These are phyloP conservation scores for Aphyosemion australe DNA, from an alignment of 2,113 vertebrate genomes.

Conservation along the genomic window DNA sequence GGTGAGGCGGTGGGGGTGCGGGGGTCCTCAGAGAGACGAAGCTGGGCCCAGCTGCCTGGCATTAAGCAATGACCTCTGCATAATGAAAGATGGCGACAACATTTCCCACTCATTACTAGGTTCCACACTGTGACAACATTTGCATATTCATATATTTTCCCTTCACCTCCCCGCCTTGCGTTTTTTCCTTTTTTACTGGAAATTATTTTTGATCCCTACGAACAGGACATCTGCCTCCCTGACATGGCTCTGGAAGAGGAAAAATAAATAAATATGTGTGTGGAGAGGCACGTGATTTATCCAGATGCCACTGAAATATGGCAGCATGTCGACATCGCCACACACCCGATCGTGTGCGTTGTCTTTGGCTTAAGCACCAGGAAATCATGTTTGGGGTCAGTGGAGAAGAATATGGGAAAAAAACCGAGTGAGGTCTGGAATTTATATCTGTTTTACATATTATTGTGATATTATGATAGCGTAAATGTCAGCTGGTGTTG, in stretches of 20 bases:
- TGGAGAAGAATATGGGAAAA: constrained; percentile 56
- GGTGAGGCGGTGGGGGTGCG: background rate
- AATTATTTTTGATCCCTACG: constrained; percentile 84
- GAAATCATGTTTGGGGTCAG: constrained; percentile 68
- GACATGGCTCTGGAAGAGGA: constrained; percentile 62
- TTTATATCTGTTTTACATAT: constrained; percentile 61
- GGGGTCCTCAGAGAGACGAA: constrained; percentile 39
- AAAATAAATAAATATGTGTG: constrained; percentile 84
- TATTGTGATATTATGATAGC: constrained; percentile 22
- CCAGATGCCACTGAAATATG: constrained; percentile 83
- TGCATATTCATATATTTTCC: constrained; percentile 91
- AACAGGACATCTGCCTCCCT: constrained; percentile 89
- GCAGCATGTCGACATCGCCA: constrained; percentile 56
- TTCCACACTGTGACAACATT: constrained; percentile 92
- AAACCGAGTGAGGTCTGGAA: constrained; percentile 52
- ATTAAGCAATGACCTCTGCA: constrained; percentile 91
- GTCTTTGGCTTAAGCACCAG: constrained; percentile 71
- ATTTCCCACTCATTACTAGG: constrained; percentile 93
- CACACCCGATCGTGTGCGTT: constrained; percentile 42
- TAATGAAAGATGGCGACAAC: constrained; percentile 91
- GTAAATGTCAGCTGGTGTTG: constrained; percentile 24
- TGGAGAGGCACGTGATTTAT: constrained; percentile 76
- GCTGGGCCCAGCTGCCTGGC: constrained; percentile 88
- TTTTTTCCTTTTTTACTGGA: constrained; percentile 25
- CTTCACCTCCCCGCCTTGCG: constrained; percentile 15